phyloP scores from a whole-genome alignment of 2,113 vertebrate genomes.

The Pangasianodon gigas region DNA sequence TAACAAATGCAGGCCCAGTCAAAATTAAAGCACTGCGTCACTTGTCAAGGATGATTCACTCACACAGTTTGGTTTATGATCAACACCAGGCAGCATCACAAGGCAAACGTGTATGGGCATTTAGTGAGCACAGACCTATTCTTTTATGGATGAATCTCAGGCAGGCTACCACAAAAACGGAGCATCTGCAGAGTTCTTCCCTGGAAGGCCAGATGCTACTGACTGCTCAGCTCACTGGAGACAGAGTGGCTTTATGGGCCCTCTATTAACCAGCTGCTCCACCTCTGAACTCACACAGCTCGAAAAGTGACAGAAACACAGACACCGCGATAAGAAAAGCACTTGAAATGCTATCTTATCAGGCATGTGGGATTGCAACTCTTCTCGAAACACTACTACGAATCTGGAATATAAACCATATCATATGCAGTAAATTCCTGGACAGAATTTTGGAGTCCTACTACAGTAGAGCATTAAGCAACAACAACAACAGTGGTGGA shows the following conservation, averaged over 20 bases:
- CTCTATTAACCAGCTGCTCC: slow-evolving; percentile 31
- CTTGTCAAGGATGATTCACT: slow-evolving; percentile 29
- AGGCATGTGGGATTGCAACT: neutral
- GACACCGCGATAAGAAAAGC: neutral
- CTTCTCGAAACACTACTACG: neutral
- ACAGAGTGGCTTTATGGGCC: slow-evolving; percentile 29
- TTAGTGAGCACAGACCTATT: neutral
- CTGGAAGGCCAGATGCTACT: slow-evolving; percentile 3
- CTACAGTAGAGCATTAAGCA: neutral
- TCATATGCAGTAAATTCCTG: neutral
- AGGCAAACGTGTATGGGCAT: neutral
- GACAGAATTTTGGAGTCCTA: neutral
- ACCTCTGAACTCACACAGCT: neutral
- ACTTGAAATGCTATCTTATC: neutral
- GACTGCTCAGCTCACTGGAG: neutral
- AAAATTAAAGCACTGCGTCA: slow-evolving; percentile 30
- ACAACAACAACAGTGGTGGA: neutral
- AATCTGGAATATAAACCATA: neutral
- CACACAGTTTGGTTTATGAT: neutral
- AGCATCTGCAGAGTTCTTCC: slow-evolving; percentile 14
- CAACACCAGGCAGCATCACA: neutral
- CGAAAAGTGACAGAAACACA: neutral
- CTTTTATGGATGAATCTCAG: slow-evolving; percentile 16
- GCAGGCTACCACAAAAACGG: neutral
- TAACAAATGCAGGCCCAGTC: slow-evolving; percentile 36